Percentiles rank a stretch among this genome's conserved stretches.
Evolutionary conservation across 2,113 vertebrate species (phyloP).

Genomic region (Crypturellus undulatus): DNA sequence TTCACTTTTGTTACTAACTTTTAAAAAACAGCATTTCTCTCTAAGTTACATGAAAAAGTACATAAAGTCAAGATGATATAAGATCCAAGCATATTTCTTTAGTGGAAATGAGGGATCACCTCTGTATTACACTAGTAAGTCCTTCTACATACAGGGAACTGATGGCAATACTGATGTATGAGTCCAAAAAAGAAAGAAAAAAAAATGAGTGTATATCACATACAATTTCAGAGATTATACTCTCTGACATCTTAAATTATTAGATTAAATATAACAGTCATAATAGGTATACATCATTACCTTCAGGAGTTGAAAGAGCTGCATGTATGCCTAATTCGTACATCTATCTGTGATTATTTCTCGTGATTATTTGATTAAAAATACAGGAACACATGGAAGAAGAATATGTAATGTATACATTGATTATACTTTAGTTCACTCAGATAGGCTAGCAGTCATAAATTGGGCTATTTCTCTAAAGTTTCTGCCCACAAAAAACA

Average conservation of each 20-base stretch:
- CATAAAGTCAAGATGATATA: not conserved
- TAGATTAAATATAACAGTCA: not conserved
- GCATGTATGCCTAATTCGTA: not conserved
- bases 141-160: too few relatives aligned
- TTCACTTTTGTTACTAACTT: not conserved
- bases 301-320: not conserved
- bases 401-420: slow-evolving; percentile 8
- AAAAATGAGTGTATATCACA: not conserved
- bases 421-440: slow-evolving; percentile 22
- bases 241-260: not conserved
- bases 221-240: not conserved
- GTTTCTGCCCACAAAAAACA: not conserved
- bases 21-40: not conserved
- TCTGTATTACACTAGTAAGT: too few relatives aligned
- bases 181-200: too few relatives aligned
- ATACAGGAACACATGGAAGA: not conserved
- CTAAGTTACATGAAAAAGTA: not conserved
- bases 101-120: too few relatives aligned
- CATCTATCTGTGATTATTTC: not conserved
- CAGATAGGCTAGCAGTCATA: slow-evolving; percentile 26
- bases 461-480: slow-evolving; percentile 62
- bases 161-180: too few relatives aligned
- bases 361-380: slow-evolving; percentile 16
- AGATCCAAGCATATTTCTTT: too few relatives aligned
- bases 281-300: not conserved